Base-by-base conservation (phyloP, 2,888 invertebrate species). In the Cancer borealis region DNA sequence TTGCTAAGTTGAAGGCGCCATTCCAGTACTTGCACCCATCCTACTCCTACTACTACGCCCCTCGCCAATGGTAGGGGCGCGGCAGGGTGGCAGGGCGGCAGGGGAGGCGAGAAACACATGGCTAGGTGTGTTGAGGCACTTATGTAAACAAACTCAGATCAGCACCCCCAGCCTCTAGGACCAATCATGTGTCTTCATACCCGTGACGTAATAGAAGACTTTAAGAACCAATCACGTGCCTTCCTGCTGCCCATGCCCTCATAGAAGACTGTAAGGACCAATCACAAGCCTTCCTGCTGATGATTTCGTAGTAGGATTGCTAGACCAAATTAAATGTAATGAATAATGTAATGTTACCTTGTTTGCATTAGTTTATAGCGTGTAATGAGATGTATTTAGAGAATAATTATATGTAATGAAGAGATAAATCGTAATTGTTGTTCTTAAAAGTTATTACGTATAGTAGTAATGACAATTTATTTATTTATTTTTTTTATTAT, bases 1-100 rank as follows among this genome's bases (percentile, higher is more conserved):
- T 90, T 5, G 90, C 90, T 1, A 49, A 90, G 90, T n/a, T 90
- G 54, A 90, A 90, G 90, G 90, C 90, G 54, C 90, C 90, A 4
- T 90, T 90, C 54, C 90, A 90, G 54, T 46, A 47, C 49, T 26
- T 47, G 17, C 49, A 54, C 54, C 49, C 30, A 0, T n/a, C 47
- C 54, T 90, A 90, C 90, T 17, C 30, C 90, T 79, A 79, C 30
- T 79, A 26, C 30, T 79, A 79, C 79, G 79, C 79, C 79, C 79
- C 79, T 8, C 79, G 21, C 17, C 79, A 17, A 1, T 79, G 79
- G 79, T 79, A 79, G 66, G n/a, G 66, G 21, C 66, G 66, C 21
- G n/a, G 66, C n/a, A 79, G 12, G 79, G 79, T 12, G 26, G 30
- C 30, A 30, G 17, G 54, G 54, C 54, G 79, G 79, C 79, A 30